Evolutionary conservation across 2,888 invertebrate genomes (phyloP).

Genomic region (Tryphoninae sp.): DNA sequence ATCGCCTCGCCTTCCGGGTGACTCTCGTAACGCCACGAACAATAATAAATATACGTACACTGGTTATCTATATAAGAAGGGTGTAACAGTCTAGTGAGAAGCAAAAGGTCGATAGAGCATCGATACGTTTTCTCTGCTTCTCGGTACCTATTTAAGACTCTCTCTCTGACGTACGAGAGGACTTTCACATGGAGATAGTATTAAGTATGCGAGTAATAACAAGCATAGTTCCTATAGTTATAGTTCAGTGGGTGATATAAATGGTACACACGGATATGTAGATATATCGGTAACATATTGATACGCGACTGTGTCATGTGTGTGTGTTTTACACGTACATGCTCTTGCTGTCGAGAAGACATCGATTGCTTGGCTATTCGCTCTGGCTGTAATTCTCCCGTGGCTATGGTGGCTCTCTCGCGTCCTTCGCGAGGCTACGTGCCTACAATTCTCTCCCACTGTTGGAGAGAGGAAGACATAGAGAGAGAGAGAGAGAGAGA

Average conservation of each 20-base stretch:
- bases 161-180: conserved; percentile 9
- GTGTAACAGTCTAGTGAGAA: conserved; percentile 33
- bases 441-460: conserved; percentile 21
- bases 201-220: conserved; percentile 14
- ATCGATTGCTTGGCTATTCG: conserved; percentile 57
- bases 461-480: not conserved
- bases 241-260: conserved; percentile 18
- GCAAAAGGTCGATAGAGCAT: conserved; percentile 62
- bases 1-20: conserved; percentile 68
- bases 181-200: conserved; percentile 52
- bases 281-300: not conserved
- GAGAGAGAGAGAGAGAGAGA: conserved; percentile 22
- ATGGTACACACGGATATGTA: conserved; percentile 12
- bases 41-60: conserved; percentile 61
- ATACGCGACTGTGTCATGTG: not conserved
- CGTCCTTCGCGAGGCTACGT: conserved; percentile 59
- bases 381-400: conserved; percentile 55
- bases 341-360: conserved; percentile 49
- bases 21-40: conserved; percentile 66
- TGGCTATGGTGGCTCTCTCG: conserved; percentile 28
- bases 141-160: conserved; percentile 52
- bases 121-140: conserved; percentile 55
- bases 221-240: not conserved
- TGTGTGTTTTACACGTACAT: not conserved
- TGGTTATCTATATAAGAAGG: conserved; percentile 17